Percentiles rank a stretch among this genome's conserved stretches.
Evolutionary conservation across 2,888 invertebrate species (phyloP).

Genomic region (Tachystola acroxantha): DNA sequence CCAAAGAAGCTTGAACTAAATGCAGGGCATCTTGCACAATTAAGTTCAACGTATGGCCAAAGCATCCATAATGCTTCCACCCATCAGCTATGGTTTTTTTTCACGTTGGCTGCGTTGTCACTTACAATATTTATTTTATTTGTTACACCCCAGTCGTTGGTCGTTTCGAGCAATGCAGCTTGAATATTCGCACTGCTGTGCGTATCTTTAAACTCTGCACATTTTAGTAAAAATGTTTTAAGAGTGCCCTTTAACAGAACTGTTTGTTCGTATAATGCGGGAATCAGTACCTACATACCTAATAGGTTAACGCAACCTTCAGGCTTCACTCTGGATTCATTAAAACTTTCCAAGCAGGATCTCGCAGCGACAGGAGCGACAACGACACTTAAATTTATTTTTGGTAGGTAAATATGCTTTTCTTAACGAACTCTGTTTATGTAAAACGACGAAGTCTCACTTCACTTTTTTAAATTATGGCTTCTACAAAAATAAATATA

Average conservation of each 20-base stretch:
- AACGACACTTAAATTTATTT: no score
- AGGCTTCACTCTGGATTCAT: no score
- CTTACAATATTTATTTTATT: background rate
- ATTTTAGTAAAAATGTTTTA: slow-evolving; percentile 2
- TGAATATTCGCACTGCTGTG: slow-evolving; percentile 8
- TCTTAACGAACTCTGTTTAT: no score
- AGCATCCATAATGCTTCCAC: slow-evolving; percentile 18
- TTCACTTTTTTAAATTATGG: no score
- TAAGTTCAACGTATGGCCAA: slow-evolving; percentile 21
- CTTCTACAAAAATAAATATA: no score
- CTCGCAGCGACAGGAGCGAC: no score
- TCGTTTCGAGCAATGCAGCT: slow-evolving; percentile 4
- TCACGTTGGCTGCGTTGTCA: slow-evolving; percentile 11
- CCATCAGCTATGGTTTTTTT: slow-evolving; percentile 5
- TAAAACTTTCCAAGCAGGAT: no score
- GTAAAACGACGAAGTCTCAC: no score
- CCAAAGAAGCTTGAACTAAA: slow-evolving; percentile 2
- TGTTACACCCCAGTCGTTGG: background rate
- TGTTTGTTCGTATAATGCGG: no score
- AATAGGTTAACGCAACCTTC: no score
- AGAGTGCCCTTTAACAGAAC: slow-evolving; percentile 6
- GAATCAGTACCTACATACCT: no score
- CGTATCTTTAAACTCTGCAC: slow-evolving; percentile 3
- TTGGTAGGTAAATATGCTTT: no score
- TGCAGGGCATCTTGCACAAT: slow-evolving; percentile 16